Evolutionary conservation across 2,888 invertebrate genomes (phyloP), one percentile per base, ranked within the genome.

Genomic region (Pristionchus entomophagus): DNA sequence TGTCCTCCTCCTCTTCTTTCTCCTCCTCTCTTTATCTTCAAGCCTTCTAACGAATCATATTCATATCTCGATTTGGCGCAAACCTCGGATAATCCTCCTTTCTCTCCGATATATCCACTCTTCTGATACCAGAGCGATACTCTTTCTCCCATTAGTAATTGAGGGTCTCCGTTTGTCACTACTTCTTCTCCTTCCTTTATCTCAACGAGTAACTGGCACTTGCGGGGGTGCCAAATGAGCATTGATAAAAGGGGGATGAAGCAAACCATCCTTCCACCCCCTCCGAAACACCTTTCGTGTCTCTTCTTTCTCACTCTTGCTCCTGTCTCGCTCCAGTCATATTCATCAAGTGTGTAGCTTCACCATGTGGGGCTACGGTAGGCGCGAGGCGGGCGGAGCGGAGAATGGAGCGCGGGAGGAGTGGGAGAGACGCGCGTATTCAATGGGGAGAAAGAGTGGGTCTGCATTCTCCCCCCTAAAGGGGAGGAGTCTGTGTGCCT

Each of bases 161-260:
- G 78, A 49, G 78, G 78, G 78, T 80, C 35, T 78, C 51, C 51
- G 26, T 77, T 80, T 80, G 51, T 80, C 78, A 32, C 51, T n/a
- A n/a, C n/a, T n/a, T n/a, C n/a, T n/a, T n/a, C 26, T 35, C 26
- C 35, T 51, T 32, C 78, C 51, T 80, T 80, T 80, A 49, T 80
- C 78, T 80, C n/a, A n/a, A n/a, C n/a, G n/a, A n/a, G n/a, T n/a
- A 80, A 80, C 51, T 53, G 51, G 29, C 78, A 80, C 78, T 51
- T 80, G 35, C 51, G 78, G 17, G 32, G 10, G 49, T 29, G 14
- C 12, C 26, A n/a, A 77, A 77, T 45, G 77, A n/a, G 49, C 51
- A 51, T 29, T 73, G 78, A 80, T 51, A 80, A 80, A 49, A 29
- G 29, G 5, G 38, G 49, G 49, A 17, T 29, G 29, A 49, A 26